Conservation (phyloP, 1,140 invertebrate genomes). For the Bombus sibiricus region DNA sequence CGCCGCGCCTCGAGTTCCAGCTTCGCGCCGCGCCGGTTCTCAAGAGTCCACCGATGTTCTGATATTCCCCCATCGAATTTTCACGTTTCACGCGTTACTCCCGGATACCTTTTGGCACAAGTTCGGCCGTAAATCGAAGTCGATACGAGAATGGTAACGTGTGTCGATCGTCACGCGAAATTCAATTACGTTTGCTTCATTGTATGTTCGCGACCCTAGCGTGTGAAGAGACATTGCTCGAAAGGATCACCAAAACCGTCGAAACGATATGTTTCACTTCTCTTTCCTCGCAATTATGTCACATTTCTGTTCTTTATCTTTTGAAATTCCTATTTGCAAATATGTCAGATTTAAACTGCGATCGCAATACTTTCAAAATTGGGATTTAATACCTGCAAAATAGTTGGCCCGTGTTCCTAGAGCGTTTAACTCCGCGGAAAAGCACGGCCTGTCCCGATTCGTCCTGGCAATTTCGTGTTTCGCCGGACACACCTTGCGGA, state of each 20-base stretch:
- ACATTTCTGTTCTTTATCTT: not conserved
- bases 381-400: not conserved
- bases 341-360: no score
- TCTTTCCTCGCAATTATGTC: not conserved
- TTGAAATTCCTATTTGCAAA: not conserved
- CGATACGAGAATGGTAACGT: not conserved
- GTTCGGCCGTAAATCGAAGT: not conserved
- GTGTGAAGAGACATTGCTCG: not conserved
- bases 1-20: constrained; percentile 4
- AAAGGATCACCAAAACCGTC: not conserved
- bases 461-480: constrained; percentile 29
- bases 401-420: not conserved
- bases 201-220: not conserved
- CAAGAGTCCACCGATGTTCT: not conserved
- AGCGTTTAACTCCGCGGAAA: not conserved
- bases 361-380: no score
- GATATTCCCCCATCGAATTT: constrained; percentile 15
- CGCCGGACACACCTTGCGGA: constrained; percentile 8
- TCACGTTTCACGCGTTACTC: not conserved
- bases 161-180: constrained; percentile 9
- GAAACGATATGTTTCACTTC: not conserved
- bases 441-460: constrained; percentile 11
- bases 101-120: not conserved
- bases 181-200: constrained; percentile 4
- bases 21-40: not conserved